Evolutionary conservation across 2,797 vertebrate genomes (phyloP).

Genomic region (Pangasius djambal): DNA sequence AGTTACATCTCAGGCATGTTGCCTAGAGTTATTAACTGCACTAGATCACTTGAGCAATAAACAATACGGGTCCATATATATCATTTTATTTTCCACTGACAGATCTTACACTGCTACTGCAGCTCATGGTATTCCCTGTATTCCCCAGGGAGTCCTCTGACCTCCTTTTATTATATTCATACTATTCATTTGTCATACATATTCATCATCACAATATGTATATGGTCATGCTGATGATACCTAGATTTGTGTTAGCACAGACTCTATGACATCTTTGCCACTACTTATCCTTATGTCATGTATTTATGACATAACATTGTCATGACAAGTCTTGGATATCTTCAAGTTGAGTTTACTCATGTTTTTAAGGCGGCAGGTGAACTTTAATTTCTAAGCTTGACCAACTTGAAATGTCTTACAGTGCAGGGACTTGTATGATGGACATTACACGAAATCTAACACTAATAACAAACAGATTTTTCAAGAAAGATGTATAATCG

Average conservation of each 20-base stretch:
- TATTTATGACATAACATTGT: background rate
- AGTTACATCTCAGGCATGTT: slow-evolving; percentile 31
- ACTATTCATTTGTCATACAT: background rate
- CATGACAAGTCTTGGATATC: no score
- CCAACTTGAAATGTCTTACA: no score
- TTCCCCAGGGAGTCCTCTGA: background rate
- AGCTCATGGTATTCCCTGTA: background rate
- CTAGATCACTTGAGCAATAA: slow-evolving; percentile 16
- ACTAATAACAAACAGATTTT: background rate
- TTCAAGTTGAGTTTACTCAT: no score
- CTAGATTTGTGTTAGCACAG: background rate
- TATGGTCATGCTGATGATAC: background rate
- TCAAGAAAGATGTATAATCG: background rate
- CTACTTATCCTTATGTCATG: background rate
- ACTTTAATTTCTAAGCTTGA: no score
- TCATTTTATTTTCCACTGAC: background rate
- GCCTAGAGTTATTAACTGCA: slow-evolving; percentile 26
- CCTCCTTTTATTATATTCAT: background rate
- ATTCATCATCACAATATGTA: background rate
- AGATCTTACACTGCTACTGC: background rate
- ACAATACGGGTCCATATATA: background rate
- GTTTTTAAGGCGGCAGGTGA: no score
- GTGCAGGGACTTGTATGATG: background rate
- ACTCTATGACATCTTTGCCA: background rate
- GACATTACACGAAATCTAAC: background rate